Conservation (phyloP, 1,140 invertebrate genomes). For the Macrostomum lignano region DNA sequence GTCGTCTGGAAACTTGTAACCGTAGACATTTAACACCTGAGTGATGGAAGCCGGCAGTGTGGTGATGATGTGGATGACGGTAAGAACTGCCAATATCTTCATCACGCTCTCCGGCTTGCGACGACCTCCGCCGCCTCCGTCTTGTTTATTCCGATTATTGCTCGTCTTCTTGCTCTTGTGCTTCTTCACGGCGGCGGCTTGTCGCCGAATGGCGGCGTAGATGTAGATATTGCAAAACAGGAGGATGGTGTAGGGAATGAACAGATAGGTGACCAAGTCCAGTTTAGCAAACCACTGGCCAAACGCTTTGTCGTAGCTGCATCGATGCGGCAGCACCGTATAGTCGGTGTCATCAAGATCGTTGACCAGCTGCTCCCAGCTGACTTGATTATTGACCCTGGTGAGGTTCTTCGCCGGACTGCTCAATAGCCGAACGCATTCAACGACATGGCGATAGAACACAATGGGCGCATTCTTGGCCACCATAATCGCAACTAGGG, state of each 20-base stretch:
- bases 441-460: background rate
- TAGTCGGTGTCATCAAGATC: no score
- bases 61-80: background rate
- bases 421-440: background rate
- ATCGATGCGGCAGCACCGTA: background rate
- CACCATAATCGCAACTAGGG: no score
- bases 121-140: background rate
- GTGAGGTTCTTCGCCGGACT: background rate
- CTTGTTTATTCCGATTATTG: background rate
- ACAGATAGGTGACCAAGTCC: background rate
- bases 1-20: background rate
- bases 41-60: background rate
- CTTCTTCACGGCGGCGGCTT: background rate
- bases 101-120: background rate
- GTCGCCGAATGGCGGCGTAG: background rate
- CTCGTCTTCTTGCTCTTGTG: background rate
- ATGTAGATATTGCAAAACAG: constrained; percentile 3
- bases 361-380: no score
- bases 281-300: background rate
- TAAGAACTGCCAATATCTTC: background rate
- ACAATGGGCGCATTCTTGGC: constrained; percentile 1
- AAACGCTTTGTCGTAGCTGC: background rate
- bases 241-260: background rate
- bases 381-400: no score
- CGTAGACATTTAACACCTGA: background rate